Base-by-base conservation (phyloP, 2,888 invertebrate genomes). In the Rambutsinella grinnellia region DNA sequence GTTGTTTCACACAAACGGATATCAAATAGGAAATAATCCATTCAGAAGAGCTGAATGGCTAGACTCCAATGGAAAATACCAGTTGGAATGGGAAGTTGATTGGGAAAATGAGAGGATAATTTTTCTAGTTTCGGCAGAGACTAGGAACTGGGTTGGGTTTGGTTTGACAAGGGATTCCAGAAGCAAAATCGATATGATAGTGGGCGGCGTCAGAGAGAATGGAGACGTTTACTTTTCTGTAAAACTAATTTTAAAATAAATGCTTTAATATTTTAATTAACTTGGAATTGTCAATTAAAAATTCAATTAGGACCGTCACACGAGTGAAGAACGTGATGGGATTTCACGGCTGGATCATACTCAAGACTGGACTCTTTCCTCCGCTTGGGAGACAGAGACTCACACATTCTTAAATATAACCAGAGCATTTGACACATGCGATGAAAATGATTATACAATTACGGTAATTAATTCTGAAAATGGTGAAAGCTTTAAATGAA, bases 401-500 rank as follows among this genome's bases (percentile, higher is more conserved):
- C 72, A 65, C 36, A 72, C 72, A 19, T 26, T n/a, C 21, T 24
- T 72, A 8, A 28, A 10, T 6, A 65, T 72, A 21, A 36, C 57
- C 19, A 23, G 72, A 1, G 6, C 47, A 21, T 51, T 65, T n/a
- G 44, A 72, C n/a, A 65, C 72, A 0, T 72, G 72, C 46, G 72
- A 72, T 24, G 36, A 51, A 23, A 1, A 21, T 2, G 19, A 19
- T 49, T 36, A 13, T 36, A 13, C 5, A 13, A 5, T 36, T 5
- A 36, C 36, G 36, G 36, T 36, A 36, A 36, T 36, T 36, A n/a
- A n/a, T n/a, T n/a, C n/a, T n/a, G n/a, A n/a, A n/a, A 36, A 13
- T 36, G 36, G 5, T 8, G 5, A 36, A 36, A 36, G 6, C 13
- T 36, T 36, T 36, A 36, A 36, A 36, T 5, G 13, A 36, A 36